Conservation (phyloP, 2,113 vertebrate species). For the Mirza zaza region DNA sequence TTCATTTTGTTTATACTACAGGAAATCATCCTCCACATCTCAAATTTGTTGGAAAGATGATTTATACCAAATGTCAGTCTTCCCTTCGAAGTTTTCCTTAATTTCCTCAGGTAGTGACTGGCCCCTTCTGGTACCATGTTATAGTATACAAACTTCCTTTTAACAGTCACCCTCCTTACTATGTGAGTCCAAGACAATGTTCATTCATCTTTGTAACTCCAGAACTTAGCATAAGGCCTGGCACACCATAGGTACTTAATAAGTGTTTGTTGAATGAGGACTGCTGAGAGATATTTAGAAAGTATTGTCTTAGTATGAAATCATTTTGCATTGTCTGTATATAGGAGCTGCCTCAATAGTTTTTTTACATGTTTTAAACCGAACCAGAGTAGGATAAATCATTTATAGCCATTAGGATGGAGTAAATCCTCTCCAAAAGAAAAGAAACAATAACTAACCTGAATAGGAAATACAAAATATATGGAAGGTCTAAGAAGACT, state of each 20-base stretch:
- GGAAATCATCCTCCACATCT: not conserved
- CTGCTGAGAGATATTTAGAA: not conserved
- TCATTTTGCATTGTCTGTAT: not conserved
- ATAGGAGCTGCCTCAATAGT: not conserved
- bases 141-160: not conserved
- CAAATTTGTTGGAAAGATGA: not conserved
- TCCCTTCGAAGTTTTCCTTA: not conserved
- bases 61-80: not conserved
- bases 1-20: not conserved
- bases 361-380: constrained; percentile 33
- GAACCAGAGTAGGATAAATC: not conserved
- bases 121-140: not conserved
- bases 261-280: not conserved
- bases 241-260: not conserved
- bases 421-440: not conserved
- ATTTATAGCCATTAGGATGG: not conserved
- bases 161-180: not conserved
- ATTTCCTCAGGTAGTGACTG: not conserved
- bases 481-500: not conserved
- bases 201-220: not conserved
- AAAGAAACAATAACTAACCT: not conserved
- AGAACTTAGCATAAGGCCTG: not conserved
- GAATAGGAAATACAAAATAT: not conserved
- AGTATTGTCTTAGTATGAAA: not conserved
- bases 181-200: not conserved